A percentile compares a stretch with the other conserved stretches of the same genome.
Conservation (phyloP, 1,140 invertebrate species). For the Orussus abietinus region DNA sequence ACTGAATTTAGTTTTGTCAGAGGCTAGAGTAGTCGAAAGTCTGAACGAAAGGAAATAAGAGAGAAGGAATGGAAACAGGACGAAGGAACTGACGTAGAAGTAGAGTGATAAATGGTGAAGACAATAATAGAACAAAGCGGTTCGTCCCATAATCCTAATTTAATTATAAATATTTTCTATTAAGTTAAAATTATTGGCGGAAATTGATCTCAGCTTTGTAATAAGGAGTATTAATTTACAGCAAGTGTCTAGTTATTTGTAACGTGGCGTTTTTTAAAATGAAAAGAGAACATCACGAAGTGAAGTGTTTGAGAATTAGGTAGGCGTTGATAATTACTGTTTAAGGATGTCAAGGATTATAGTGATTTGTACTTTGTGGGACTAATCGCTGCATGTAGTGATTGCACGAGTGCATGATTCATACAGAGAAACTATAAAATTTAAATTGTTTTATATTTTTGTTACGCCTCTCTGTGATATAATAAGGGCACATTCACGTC, state of each 20-base stretch:
- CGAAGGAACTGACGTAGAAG: constrained; percentile 8
- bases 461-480: constrained; percentile 48
- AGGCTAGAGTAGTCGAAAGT: constrained; percentile 20
- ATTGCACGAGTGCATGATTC: constrained; percentile 29
- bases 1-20: constrained; percentile 29
- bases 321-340: too few species aligned
- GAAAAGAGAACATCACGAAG: too few species aligned
- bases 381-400: constrained; percentile 27
- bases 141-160: constrained; percentile 29
- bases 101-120: constrained; percentile 28
- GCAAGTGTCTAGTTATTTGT: too few species aligned
- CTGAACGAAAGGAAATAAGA: constrained; percentile 9
- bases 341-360: too few species aligned
- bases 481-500: constrained; percentile 44
- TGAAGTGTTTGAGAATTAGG: too few species aligned
- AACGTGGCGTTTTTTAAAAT: too few species aligned
- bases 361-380: too few species aligned
- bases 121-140: constrained; percentile 43
- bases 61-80: constrained; percentile 3
- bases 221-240: too few species aligned
- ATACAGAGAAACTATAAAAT: constrained; percentile 30
- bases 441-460: constrained; percentile 46
- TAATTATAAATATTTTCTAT: too few species aligned
- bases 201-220: too few species aligned
- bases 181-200: too few species aligned